These are phyloP conservation scores for Thinocorus orbignyianus DNA, from an alignment of 2,113 vertebrate species.

Conservation along the genomic window DNA sequence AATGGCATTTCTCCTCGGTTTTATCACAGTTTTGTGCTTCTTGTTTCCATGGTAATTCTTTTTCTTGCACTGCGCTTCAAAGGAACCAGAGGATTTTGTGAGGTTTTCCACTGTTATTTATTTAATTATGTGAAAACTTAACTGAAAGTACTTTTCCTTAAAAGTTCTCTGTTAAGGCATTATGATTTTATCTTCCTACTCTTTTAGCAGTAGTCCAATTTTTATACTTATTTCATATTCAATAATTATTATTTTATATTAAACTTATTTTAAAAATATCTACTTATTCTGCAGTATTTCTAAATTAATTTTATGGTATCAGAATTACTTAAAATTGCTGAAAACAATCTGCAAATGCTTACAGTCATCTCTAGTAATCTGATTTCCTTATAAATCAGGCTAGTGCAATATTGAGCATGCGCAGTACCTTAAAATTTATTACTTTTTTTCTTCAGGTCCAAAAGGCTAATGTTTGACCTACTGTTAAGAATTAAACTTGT, in stretches of 20 bases:
- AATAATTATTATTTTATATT: neutral
- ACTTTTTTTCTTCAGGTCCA: neutral
- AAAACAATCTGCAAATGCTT: neutral
- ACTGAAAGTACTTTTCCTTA: neutral
- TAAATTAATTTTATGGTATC: neutral
- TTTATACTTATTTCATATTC: neutral
- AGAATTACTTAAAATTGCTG: neutral
- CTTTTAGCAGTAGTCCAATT: neutral
- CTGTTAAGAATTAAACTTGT: neutral
- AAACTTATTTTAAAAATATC: neutral
- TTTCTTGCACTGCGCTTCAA: slow-evolving; percentile 46
- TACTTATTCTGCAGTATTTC: neutral
- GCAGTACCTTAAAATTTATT: neutral
- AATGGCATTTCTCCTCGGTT: slow-evolving; percentile 40
- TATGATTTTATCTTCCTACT: neutral
- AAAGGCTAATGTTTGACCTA: neutral
- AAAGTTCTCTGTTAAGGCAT: neutral
- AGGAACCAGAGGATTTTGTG: slow-evolving; percentile 13
- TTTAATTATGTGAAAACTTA: slow-evolving; percentile 34
- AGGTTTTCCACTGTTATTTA: slow-evolving; percentile 31
- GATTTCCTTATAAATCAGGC: neutral
- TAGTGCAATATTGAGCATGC: neutral
- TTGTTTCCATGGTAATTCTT: slow-evolving; percentile 67
- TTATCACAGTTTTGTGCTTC: slow-evolving; percentile 29
- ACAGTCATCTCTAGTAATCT: neutral